Conservation (phyloP, 2,113 vertebrate species). For the Equus przewalskii region DNA sequence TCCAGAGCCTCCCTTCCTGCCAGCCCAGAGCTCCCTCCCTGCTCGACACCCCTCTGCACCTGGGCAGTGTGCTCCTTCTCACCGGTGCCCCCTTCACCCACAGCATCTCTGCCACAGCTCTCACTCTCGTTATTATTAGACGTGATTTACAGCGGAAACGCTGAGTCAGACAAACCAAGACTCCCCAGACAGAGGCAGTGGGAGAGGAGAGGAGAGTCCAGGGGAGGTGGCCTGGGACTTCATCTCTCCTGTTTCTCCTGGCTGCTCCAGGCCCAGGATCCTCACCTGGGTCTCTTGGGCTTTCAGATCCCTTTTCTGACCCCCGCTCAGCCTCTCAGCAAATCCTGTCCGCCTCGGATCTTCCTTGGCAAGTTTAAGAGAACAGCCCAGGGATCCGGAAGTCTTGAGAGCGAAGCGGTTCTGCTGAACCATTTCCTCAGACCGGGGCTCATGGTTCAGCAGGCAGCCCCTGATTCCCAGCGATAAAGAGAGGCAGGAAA, state of each 20-base stretch:
- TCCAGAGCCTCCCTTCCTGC: conserved; percentile 11
- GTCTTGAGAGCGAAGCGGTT: not conserved
- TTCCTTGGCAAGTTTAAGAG: not conserved
- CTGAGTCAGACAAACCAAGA: conserved; percentile 83
- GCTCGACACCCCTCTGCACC: not conserved
- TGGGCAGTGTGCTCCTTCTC: conserved; percentile 51
- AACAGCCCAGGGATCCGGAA: not conserved
- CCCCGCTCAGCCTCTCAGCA: not conserved
- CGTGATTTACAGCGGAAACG: conserved; percentile 82
- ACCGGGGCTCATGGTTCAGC: not conserved
- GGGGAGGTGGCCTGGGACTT: not conserved
- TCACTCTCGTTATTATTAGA: conserved; percentile 84
- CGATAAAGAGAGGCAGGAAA: not conserved
- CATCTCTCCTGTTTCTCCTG: not conserved
- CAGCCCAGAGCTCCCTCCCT: not conserved
- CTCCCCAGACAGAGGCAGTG: conserved; percentile 62
- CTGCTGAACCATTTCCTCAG: not conserved
- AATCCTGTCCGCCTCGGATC: not conserved
- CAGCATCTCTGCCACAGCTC: conserved; percentile 62
- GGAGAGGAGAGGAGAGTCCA: conserved; percentile 36
- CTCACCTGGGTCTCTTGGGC: not conserved
- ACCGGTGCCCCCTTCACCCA: conserved; percentile 65
- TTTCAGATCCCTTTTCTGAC: not conserved
- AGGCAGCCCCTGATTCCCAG: conserved; percentile 15
- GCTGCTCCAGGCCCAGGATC: not conserved